Evolutionary conservation across 37 sponge, comb jelly and placozoan species (phyloP).

Genomic region (Beroe forskalii): DNA sequence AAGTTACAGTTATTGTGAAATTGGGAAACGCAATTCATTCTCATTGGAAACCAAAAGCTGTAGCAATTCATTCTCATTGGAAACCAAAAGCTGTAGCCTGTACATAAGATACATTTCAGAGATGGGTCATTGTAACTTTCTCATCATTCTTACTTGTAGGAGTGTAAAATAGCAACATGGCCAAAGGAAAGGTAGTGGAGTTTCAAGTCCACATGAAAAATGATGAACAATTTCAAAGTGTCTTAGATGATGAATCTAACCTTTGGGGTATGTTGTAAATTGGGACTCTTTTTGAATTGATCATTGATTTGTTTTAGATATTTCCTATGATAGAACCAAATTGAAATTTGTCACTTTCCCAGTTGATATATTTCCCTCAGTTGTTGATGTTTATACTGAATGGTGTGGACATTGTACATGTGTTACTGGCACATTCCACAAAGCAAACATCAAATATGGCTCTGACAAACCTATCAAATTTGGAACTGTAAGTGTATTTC

Average conservation of each 20-base stretch:
- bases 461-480: slow-evolving; percentile 77
- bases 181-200: slow-evolving; percentile 2
- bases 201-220: slow-evolving; percentile 37
- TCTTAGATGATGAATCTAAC: slow-evolving; percentile 21
- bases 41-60: no score
- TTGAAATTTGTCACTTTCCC: background rate
- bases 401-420: slow-evolving; percentile 98
- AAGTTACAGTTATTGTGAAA: no score
- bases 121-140: no score
- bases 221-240: background rate
- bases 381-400: slow-evolving; percentile 88
- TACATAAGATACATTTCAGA: no score
- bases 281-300: no score
- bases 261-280: slow-evolving; percentile 62
- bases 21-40: no score
- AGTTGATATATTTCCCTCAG: no score
- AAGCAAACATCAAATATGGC: slow-evolving; percentile 78
- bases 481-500: slow-evolving; percentile 78
- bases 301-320: no score
- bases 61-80: no score
- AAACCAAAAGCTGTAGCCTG: no score
- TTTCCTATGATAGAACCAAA: background rate
- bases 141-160: no score
- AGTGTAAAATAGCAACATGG: slow-evolving; percentile 47
- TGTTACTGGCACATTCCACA: slow-evolving; percentile 74